Percentiles rank a stretch among this genome's conserved stretches.
Evolutionary conservation across 1,140 invertebrate genomes (phyloP).

Genomic region (Drosophila arawakana): DNA sequence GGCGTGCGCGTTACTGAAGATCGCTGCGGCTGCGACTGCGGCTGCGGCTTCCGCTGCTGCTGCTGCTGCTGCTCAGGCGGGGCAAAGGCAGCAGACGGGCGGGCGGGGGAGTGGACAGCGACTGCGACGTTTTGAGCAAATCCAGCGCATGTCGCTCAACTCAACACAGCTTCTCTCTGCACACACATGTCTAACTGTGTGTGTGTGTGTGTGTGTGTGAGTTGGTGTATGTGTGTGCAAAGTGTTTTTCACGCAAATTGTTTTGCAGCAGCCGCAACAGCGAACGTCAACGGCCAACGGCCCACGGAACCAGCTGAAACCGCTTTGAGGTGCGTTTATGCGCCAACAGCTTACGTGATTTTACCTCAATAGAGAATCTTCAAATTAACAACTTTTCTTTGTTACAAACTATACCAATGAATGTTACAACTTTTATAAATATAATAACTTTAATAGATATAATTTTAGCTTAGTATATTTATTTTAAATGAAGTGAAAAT

Average conservation of each 20-base stretch:
- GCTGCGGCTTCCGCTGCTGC: constrained; percentile 11
- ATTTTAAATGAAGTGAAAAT: too few relatives aligned
- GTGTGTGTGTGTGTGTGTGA: constrained; percentile 9
- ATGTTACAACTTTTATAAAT: too few relatives aligned
- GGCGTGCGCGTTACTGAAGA: constrained; percentile 77
- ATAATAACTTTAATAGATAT: too few relatives aligned
- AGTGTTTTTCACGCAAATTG: constrained; percentile 68
- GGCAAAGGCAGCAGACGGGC: too few relatives aligned
- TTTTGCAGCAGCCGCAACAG: constrained; percentile 44
- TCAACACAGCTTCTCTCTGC: constrained; percentile 6
- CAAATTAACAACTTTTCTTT: too few relatives aligned
- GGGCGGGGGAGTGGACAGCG: not conserved
- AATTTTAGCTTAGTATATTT: too few relatives aligned
- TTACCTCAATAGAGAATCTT: not conserved
- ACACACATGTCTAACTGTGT: not conserved
- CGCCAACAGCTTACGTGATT: constrained; percentile 1
- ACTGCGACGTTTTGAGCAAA: constrained; percentile 33
- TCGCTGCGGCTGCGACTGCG: constrained; percentile 36
- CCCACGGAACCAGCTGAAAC: constrained; percentile 30
- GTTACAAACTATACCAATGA: too few relatives aligned
- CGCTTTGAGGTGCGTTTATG: constrained; percentile 26
- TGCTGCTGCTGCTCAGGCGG: not conserved
- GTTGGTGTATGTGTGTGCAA: constrained; percentile 28
- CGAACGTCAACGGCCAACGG: constrained; percentile 53
- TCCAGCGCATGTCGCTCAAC: constrained; percentile 36